A percentile compares a stretch with the other conserved stretches of the same genome.
Conservation (phyloP, 2,888 invertebrate genomes). For the Pteria penguin region DNA sequence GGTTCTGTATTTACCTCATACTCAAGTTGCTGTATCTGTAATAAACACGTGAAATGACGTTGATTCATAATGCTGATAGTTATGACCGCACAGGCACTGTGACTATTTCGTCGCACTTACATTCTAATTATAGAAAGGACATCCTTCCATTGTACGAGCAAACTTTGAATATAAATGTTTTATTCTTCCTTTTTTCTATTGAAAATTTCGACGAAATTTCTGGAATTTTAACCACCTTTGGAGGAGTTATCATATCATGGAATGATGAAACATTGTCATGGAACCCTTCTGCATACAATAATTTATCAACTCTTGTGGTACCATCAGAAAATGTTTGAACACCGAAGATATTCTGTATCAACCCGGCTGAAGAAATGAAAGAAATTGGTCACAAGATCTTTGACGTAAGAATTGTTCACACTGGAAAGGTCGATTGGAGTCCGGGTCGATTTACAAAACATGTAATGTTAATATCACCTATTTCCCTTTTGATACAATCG, state of each 20-base stretch:
- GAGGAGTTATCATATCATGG: background rate
- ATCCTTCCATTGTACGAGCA: background rate
- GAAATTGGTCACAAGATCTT: too few relatives aligned
- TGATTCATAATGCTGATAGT: too few relatives aligned
- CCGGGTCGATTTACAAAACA: too few relatives aligned
- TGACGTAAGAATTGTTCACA: too few relatives aligned
- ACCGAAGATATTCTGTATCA: background rate
- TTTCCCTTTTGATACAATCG: too few relatives aligned
- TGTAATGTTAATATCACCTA: too few relatives aligned
- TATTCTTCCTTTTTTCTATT: background rate
- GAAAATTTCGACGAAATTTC: background rate
- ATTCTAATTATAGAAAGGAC: background rate
- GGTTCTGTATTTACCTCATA: too few relatives aligned
- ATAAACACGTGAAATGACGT: too few relatives aligned
- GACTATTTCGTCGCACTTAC: too few relatives aligned
- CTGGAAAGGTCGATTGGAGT: too few relatives aligned
- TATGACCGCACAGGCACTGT: too few relatives aligned
- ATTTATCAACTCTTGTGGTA: background rate
- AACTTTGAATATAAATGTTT: background rate
- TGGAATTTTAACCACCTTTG: background rate
- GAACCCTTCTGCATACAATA: background rate
- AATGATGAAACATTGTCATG: background rate
- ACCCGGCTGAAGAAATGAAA: background rate
- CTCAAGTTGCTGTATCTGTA: too few relatives aligned
- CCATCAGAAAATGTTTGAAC: background rate